Evolutionary conservation across 2,888 invertebrate genomes (phyloP).

Genomic region (Pharmacophagus antenor): DNA sequence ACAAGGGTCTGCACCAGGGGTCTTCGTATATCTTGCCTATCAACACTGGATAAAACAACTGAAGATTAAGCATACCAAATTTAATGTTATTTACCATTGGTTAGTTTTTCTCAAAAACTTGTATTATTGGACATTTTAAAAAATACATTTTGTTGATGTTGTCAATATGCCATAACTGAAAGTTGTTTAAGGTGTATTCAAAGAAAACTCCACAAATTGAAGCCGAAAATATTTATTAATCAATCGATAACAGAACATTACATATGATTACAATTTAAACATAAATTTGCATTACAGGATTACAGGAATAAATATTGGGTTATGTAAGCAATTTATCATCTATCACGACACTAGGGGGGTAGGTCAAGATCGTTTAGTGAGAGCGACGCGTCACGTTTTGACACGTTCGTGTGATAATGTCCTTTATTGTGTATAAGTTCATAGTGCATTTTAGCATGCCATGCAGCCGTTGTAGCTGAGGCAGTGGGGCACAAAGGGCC

Average conservation of each 20-base stretch:
- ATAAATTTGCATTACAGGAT: conserved; percentile 31
- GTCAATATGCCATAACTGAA: not conserved
- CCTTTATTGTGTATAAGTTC: not conserved
- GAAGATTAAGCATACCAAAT: too few relatives aligned
- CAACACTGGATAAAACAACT: too few relatives aligned
- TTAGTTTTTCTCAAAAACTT: too few relatives aligned
- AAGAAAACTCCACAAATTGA: conserved; percentile 33
- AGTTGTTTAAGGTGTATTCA: not conserved
- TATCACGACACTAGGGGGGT: conserved; percentile 19
- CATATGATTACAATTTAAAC: conserved; percentile 37
- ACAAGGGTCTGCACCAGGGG: too few relatives aligned
- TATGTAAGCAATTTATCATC: conserved; percentile 2
- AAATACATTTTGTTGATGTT: too few relatives aligned
- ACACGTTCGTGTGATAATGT: conserved; percentile 14
- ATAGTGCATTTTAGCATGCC: conserved; percentile 43
- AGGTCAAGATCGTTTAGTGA: conserved; percentile 12
- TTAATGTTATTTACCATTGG: too few relatives aligned
- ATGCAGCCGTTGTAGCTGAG: conserved; percentile 57
- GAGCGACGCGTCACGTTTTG: conserved; percentile 24
- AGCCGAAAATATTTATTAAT: conserved; percentile 46
- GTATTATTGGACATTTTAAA: too few relatives aligned
- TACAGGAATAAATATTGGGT: conserved; percentile 33
- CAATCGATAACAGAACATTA: conserved; percentile 39
- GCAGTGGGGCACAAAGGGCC: conserved; percentile 52
- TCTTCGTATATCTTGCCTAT: too few relatives aligned